Conservation (phyloP, 1,140 invertebrate species). For the Aphaenogaster rudis region DNA sequence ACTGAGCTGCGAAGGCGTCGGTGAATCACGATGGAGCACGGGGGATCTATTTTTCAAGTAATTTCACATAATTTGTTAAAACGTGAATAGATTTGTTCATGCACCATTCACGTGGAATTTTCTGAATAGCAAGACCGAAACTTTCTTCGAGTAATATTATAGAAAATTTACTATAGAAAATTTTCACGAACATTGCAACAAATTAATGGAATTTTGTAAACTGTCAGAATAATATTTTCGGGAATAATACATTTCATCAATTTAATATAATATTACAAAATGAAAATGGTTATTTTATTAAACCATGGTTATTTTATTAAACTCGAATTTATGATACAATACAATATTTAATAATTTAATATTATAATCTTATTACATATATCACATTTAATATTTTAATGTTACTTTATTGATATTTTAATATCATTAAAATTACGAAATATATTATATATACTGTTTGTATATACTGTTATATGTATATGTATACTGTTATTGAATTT, state of each 20-base stretch:
- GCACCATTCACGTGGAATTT: neutral
- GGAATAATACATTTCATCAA: neutral
- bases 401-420: neutral
- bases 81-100: neutral
- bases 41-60: slow-evolving; percentile 91
- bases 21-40: slow-evolving; percentile 92
- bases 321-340: neutral
- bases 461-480: neutral
- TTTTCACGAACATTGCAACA: neutral
- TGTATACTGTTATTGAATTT: neutral
- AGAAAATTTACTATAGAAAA: neutral
- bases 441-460: neutral
- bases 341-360: neutral
- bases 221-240: neutral
- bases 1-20: slow-evolving; percentile 92
- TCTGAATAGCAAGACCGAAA: neutral
- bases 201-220: slow-evolving; percentile 13
- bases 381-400: neutral
- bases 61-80: slow-evolving; percentile 59
- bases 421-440: neutral
- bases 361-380: neutral
- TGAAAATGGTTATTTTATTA: slow-evolving; percentile 1
- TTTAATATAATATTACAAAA: neutral
- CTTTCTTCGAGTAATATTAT: neutral
- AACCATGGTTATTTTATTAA: slow-evolving; percentile 4